Conservation (phyloP, 2,113 vertebrate genomes). For the Cnemophilus loriae region DNA sequence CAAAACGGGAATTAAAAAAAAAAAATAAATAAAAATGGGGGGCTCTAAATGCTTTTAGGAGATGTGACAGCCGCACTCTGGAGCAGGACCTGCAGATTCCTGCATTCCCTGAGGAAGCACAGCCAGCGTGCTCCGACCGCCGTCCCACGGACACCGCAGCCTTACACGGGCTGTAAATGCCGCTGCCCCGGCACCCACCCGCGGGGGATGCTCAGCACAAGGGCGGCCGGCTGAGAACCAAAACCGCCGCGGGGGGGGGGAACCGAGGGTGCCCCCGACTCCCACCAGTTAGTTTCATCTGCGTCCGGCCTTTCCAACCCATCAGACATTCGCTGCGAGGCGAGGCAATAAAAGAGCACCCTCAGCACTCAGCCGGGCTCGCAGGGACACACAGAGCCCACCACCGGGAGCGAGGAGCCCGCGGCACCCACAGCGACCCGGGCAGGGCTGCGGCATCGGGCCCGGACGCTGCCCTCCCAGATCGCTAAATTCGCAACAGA, state of each 20-base stretch:
- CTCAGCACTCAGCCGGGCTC: neutral
- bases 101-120: neutral
- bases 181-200: neutral
- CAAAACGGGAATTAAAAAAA: too few species aligned
- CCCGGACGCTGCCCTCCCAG: neutral
- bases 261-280: neutral
- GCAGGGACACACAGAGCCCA: neutral
- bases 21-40: too few species aligned
- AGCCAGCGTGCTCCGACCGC: neutral
- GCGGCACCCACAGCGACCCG: neutral
- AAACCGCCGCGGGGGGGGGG: accelerated
- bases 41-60: neutral
- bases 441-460: neutral
- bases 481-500: neutral
- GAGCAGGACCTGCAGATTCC: neutral
- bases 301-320: neutral
- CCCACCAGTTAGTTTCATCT: neutral
- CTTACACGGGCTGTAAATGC: accelerated
- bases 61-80: neutral
- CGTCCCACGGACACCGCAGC: neutral
- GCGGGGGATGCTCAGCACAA: neutral
- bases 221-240: too few species aligned
- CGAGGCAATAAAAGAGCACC: accelerated
- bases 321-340: neutral
- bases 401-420: neutral